Evolutionary conservation across 2,888 invertebrate genomes (phyloP).

Genomic region (Autographa pulchrina): DNA sequence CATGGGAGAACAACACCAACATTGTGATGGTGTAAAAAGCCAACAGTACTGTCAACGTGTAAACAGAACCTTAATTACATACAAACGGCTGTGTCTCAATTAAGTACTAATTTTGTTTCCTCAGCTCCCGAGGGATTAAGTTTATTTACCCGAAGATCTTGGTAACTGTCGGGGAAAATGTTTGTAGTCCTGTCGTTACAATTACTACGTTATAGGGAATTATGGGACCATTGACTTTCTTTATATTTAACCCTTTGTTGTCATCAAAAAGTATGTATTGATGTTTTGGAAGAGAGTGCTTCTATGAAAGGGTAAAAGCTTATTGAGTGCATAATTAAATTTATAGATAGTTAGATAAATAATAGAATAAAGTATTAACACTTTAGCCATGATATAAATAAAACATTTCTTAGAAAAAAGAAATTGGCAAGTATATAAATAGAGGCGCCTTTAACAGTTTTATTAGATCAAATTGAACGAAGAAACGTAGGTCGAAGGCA

Average conservation of each 20-base stretch:
- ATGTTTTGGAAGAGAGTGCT: no score
- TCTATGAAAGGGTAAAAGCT: no score
- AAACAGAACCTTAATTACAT: constrained; percentile 68
- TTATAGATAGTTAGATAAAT: no score
- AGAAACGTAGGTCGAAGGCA: background rate
- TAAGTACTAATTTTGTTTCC: constrained; percentile 58
- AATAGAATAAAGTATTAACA: background rate
- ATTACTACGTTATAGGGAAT: constrained; percentile 15
- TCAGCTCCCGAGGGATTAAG: constrained; percentile 12
- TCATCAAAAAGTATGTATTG: no score
- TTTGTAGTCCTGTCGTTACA: constrained; percentile 27
- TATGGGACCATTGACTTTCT: constrained; percentile 18
- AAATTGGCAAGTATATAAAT: constrained; percentile 1
- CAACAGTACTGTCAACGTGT: constrained; percentile 46
- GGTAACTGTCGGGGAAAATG: constrained; percentile 22
- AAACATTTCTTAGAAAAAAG: background rate
- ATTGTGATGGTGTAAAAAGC: constrained; percentile 1
- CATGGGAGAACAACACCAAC: constrained; percentile 18
- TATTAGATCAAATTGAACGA: constrained; percentile 6
- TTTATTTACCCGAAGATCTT: constrained; percentile 27
- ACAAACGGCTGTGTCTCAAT: constrained; percentile 62
- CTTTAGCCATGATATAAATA: background rate
- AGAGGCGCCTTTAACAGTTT: background rate
- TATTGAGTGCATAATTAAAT: no score
- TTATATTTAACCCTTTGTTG: background rate